phyloP scores from a whole-genome alignment of 1,140 invertebrate species.

The Solenopsis invicta region DNA sequence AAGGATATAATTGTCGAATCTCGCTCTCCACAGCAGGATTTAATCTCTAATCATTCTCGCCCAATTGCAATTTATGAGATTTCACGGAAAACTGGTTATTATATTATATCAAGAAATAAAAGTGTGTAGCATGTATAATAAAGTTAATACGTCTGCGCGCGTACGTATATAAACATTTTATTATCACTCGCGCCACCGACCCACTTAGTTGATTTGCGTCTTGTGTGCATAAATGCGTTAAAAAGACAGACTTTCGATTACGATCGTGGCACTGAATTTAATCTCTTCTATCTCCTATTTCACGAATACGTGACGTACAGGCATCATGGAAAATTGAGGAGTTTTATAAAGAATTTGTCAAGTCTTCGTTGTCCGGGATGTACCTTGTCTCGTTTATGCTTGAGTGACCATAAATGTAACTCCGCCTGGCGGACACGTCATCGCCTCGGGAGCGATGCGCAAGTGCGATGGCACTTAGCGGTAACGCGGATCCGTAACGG shows the following conservation, averaged over 20 bases:
- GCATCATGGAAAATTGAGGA: background rate
- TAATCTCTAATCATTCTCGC: constrained; percentile 8
- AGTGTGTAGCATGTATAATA: background rate
- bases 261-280: background rate
- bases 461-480: constrained; percentile 40
- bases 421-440: constrained; percentile 10
- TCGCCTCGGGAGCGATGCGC: background rate
- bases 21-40: background rate
- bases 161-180: background rate
- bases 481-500: constrained; percentile 56
- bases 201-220: background rate
- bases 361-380: no score
- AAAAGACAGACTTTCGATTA: background rate
- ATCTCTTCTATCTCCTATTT: background rate
- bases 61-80: background rate
- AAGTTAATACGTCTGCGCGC: background rate
- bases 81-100: background rate
- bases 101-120: background rate
- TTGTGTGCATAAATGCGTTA: background rate
- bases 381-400: background rate
- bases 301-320: background rate
- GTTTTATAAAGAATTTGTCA: background rate
- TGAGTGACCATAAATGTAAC: constrained; percentile 36
- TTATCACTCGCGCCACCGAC: background rate
- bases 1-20: constrained; percentile 21